A percentile compares a stretch with the other conserved stretches of the same genome.
Conservation (phyloP, 1,140 invertebrate genomes). For the Myzus persicae region DNA sequence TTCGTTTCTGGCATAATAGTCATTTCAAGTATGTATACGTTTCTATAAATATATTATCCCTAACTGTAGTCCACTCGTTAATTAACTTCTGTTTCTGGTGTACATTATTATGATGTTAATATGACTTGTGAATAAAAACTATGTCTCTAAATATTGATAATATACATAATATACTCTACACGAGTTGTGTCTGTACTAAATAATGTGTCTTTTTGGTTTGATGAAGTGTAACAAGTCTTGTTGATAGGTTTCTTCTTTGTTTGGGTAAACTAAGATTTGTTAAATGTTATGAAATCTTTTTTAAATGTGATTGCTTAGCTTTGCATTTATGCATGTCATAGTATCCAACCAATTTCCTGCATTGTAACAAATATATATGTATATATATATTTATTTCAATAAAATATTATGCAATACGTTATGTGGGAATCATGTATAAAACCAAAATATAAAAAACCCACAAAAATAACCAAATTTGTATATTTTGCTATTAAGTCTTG, state of each 20-base stretch:
- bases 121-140: no score
- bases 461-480: not conserved
- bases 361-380: no score
- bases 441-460: no score
- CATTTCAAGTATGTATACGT: not conserved
- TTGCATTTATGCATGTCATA: not conserved
- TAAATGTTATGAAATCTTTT: not conserved
- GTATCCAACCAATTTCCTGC: no score
- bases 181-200: no score
- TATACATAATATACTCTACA: no score
- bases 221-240: not conserved
- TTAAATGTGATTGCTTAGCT: not conserved
- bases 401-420: not conserved
- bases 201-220: not conserved
- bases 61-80: not conserved
- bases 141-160: no score
- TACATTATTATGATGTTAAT: no score
- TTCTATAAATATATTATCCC: not conserved
- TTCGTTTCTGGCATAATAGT: not conserved
- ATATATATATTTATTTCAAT: not conserved
- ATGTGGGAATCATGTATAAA: not conserved
- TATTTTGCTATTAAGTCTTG: no score
- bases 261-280: not conserved
- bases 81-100: not conserved
- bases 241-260: not conserved